A percentile compares a stretch with the other conserved stretches of the same genome.
These are phyloP conservation scores for Odontomachus brunneus DNA, from an alignment of 1,140 invertebrate species.

Conservation along the genomic window DNA sequence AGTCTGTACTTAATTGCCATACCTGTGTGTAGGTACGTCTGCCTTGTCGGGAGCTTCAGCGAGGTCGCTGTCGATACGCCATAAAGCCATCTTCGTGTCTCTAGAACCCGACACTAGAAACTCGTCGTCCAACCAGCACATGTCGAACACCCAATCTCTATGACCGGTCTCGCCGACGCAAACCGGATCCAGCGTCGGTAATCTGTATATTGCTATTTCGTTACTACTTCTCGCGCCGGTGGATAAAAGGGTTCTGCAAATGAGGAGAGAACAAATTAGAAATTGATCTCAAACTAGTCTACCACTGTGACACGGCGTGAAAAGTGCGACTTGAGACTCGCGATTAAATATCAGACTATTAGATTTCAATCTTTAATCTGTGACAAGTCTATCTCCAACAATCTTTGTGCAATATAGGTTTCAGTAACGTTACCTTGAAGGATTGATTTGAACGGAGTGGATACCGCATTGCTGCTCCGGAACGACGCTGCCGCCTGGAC, in stretches of 20 bases:
- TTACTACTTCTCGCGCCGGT: conserved; percentile 96
- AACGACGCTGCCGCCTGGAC: conserved; percentile 84
- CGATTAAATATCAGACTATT: too few species aligned
- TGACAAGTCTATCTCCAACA: too few species aligned
- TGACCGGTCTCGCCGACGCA: conserved; percentile 97
- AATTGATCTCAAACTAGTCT: too few species aligned
- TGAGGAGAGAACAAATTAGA: not conserved
- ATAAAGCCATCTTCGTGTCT: conserved; percentile 94
- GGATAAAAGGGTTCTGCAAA: conserved; percentile 91
- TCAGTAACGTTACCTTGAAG: conserved; percentile 87
- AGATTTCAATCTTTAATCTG: too few species aligned
- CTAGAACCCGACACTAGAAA: conserved; percentile 97
- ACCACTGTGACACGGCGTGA: too few species aligned
- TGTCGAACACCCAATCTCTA: conserved; percentile 97
- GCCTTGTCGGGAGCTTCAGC: conserved; percentile 86
- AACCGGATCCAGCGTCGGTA: conserved; percentile 97
- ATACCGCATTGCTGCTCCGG: conserved; percentile 93
- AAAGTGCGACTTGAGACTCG: too few species aligned
- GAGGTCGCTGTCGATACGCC: conserved; percentile 89
- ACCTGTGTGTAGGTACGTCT: conserved; percentile 84
- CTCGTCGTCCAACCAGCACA: conserved; percentile 98
- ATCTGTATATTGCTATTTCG: conserved; percentile 96
- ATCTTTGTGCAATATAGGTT: too few species aligned
- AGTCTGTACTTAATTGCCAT: conserved; percentile 20
- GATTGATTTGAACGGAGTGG: conserved; percentile 97